Base-by-base conservation (phyloP, 2,113 vertebrate species). In the Malurus cyaneus region DNA sequence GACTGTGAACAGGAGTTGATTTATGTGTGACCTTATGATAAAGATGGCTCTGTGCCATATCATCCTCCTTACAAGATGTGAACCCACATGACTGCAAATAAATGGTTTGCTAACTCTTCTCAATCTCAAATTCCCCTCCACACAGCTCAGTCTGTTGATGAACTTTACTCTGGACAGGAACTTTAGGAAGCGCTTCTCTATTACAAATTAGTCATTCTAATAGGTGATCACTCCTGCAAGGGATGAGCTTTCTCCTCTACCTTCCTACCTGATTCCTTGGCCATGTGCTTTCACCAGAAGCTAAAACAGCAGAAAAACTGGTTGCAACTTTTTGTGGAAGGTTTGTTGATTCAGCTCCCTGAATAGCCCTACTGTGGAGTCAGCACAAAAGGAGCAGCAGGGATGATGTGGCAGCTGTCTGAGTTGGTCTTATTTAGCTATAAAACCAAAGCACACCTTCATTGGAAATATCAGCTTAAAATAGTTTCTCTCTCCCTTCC, bases 181-280 rank as follows among this genome's bases (percentile, higher is more conserved):
- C 14, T 52, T 66, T 3, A 47, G 47, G 12, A 23, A 24, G 5
- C 3, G 0, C 11, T 61, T 70, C 17, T 73, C 4, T 61, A 0
- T 61, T 86, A 42, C 8, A 39, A 12, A n/a, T 73, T 25, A 39
- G 13, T 61, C 34, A 23, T 29, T 77, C 41, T 56, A 41, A 49
- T 26, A 29, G 15, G 8, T 59, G 54, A 28, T 47, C 24, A 31
- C 23, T 59, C n/a, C 56, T 94, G 36, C 42, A 46, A 77, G 42
- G 54, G 18, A 32, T 61, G 12, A 50, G 14, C 77, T 89, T 71
- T 87, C 60, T 84, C 9, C 25, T 83, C 19, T 70, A 6, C 29
- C 21, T 39, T 59, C 18, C 32, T 70, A 3, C 26, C 31, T 47
- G 61, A 2, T 34, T 89, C 7, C 41, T 60, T 79, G 61, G 7